Evolutionary conservation across 2,113 vertebrate genomes (phyloP).

Genomic region (Morone saxatilis): DNA sequence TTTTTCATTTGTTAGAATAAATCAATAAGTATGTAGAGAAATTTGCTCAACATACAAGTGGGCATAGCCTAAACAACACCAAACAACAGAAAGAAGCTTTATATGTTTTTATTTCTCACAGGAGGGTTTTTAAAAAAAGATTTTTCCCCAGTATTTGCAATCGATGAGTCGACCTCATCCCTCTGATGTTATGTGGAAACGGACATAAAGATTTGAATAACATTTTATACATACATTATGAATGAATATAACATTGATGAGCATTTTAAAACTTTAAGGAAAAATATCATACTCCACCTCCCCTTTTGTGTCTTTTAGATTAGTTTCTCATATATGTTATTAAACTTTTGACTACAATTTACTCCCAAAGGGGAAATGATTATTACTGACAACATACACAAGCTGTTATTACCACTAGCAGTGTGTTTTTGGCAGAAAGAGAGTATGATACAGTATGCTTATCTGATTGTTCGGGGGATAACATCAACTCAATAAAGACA

Average conservation of each 20-base stretch:
- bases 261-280: background rate
- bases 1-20: background rate
- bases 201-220: background rate
- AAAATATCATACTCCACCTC: background rate
- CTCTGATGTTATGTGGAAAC: background rate
- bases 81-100: background rate
- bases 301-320: background rate
- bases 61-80: background rate
- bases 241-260: background rate
- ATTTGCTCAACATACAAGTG: too few species aligned
- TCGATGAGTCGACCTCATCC: background rate
- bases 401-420: background rate
- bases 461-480: background rate
- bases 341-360: background rate
- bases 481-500: constrained; percentile 7
- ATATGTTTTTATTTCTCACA: background rate
- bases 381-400: background rate
- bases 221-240: too few species aligned
- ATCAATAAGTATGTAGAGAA: background rate
- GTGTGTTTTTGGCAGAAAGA: background rate
- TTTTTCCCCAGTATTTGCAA: background rate
- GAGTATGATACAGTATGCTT: background rate
- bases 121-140: background rate
- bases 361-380: background rate
- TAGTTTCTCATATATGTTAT: background rate